A percentile compares a stretch with the other conserved stretches of the same genome.
phyloP scores from a whole-genome alignment of 2,113 vertebrate genomes.

The Phoenicopterus ruber region DNA sequence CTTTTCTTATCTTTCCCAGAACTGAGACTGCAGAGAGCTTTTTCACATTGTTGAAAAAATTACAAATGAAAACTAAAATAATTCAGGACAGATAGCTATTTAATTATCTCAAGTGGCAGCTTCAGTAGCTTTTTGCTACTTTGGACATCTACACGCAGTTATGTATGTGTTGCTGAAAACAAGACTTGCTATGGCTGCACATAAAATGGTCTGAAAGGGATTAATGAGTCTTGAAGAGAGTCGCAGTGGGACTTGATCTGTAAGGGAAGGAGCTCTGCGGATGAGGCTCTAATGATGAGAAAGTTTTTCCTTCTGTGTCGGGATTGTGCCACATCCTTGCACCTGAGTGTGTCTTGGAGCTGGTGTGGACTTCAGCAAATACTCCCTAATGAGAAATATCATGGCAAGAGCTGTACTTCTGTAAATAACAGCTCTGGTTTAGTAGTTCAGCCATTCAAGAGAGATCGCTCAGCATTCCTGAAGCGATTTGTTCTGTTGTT shows the following conservation, averaged over 20 bases:
- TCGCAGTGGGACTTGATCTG: rapidly evolving
- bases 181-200: not conserved
- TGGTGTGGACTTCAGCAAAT: not conserved
- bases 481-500: not conserved
- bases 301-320: not conserved
- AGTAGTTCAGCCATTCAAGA: not conserved
- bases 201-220: not conserved
- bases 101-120: not conserved
- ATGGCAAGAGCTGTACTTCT: not conserved
- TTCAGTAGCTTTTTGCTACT: not conserved
- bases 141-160: not conserved
- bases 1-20: not conserved
- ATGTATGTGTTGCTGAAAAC: not conserved
- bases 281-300: not conserved
- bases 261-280: not conserved
- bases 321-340: not conserved
- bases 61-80: not conserved
- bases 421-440: not conserved
- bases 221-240: not conserved
- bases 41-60: not conserved
- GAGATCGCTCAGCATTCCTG: not conserved
- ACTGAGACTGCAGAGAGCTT: not conserved
- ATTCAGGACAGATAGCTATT: not conserved
- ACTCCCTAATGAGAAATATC: not conserved
- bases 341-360: not conserved